These are phyloP conservation scores for Zygaena filipendulae DNA, from an alignment of 2,888 invertebrate species.

Conservation along the genomic window DNA sequence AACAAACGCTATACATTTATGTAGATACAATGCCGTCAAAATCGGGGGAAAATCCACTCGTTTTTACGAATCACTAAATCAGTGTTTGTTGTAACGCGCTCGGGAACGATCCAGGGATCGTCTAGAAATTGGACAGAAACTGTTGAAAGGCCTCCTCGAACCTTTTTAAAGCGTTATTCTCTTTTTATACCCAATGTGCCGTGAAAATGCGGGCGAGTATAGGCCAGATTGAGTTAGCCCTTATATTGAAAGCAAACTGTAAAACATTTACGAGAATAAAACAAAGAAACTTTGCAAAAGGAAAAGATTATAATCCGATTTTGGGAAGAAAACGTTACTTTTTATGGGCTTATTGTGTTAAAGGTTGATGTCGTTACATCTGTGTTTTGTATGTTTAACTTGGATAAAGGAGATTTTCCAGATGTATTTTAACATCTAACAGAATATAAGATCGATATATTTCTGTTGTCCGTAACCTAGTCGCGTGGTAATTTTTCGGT, in stretches of 20 bases:
- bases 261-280: constrained; percentile 26
- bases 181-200: constrained; percentile 50
- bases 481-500: no score
- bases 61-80: constrained; percentile 31
- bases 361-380: constrained; percentile 9
- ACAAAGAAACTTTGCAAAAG: constrained; percentile 21
- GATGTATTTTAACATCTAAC: no score
- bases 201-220: constrained; percentile 43
- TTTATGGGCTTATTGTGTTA: constrained; percentile 15
- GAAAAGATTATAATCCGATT: constrained; percentile 20
- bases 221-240: constrained; percentile 33
- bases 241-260: constrained; percentile 25
- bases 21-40: no score
- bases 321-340: constrained; percentile 12
- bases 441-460: no score
- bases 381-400: constrained; percentile 3
- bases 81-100: constrained; percentile 40
- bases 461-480: no score
- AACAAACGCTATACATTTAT: no score
- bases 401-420: no score
- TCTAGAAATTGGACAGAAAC: constrained; percentile 35
- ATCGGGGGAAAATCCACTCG: constrained; percentile 18
- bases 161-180: constrained; percentile 47
- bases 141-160: constrained; percentile 37
- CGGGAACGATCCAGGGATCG: constrained; percentile 27